Evolutionary conservation across 2,888 invertebrate genomes (phyloP), one percentile per base, ranked within the genome.

Genomic region (Eretmocerus hayati): DNA sequence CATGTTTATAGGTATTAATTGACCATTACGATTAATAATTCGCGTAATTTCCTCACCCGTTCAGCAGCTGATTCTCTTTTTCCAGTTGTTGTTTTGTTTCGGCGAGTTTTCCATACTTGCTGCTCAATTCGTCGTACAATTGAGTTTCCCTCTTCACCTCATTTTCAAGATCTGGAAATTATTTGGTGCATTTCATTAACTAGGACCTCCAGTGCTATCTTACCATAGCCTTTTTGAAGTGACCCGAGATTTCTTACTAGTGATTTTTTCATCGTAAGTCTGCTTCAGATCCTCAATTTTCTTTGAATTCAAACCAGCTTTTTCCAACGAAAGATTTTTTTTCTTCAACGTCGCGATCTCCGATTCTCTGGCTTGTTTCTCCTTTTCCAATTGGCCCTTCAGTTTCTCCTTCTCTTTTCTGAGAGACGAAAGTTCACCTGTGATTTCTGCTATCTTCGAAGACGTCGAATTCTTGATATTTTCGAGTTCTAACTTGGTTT

Each of bases 21-120:
- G 11, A 23, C 2, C 26, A 30, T 2, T 16, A 20, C 21, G 13
- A 38, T 23, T 38, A 23, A 15, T 22, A 22, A 38, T 38, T 15
- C 1, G 16, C 2, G 2, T 23, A 15, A 36, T 20, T 32, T 15
- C 53, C 64, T 62, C 72, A 85, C 85, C 78, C 79, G 69, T 85
- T 84, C 13, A 89, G 75, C 59, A 82, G 80, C 72, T 90, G 86
- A 63, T 88, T 91, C 66, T 91, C 88, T 47, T 83, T 84, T 4
- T 86, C 85, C 4, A 90, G 73, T 65, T 87, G 83, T 6, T 88
- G 85, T 72, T 89, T 90, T 53, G 85, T 85, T 66, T 90, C 90
- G 65, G 87, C 86, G 31, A 92, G 71, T 52, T 85, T 78, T 68
- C 90, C 90, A 71, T 89, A 90, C 69, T 87, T 89, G 16, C 81